These are phyloP conservation scores for Okamejei kenojei DNA, from an alignment of 2,797 vertebrate genomes.

Conservation along the genomic window DNA sequence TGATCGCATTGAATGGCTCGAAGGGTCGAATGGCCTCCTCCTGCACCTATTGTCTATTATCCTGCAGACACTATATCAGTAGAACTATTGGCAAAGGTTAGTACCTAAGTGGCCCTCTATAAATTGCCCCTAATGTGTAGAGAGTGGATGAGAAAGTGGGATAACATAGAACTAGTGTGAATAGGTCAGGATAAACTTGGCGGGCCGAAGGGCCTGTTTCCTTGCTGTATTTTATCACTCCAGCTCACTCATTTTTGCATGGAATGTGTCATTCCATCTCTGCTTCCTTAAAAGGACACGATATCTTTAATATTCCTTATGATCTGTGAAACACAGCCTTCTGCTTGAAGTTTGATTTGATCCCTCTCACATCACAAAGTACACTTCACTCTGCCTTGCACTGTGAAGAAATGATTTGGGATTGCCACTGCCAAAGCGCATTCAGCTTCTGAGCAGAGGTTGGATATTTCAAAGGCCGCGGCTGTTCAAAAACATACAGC, in stretches of 20 bases:
- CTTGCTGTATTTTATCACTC: too few species aligned
- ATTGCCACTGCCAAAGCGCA: background rate
- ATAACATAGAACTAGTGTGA: too few species aligned
- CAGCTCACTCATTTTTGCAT: background rate
- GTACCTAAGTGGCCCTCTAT: too few species aligned
- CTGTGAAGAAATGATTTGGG: conserved; percentile 33
- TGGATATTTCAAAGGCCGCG: conserved; percentile 22
- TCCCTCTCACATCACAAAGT: conserved; percentile 25
- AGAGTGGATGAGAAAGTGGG: too few species aligned
- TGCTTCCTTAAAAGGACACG: background rate
- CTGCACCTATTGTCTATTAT: too few species aligned
- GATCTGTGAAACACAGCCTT: conserved; percentile 11
- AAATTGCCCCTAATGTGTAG: too few species aligned
- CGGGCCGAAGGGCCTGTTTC: too few species aligned
- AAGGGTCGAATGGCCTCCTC: too few species aligned
- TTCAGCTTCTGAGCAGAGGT: conserved; percentile 15
- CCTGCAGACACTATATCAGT: too few species aligned
- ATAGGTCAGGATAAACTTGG: too few species aligned
- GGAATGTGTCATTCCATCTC: conserved; percentile 1
- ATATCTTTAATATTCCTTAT: conserved; percentile 15
- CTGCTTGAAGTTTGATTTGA: conserved; percentile 32
- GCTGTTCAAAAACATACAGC: conserved; percentile 9
- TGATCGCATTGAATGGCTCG: too few species aligned
- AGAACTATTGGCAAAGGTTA: too few species aligned
- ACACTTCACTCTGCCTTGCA: background rate